Evolutionary conservation across 2,797 vertebrate species (phyloP).

Genomic region (Eulemur coronatus): DNA sequence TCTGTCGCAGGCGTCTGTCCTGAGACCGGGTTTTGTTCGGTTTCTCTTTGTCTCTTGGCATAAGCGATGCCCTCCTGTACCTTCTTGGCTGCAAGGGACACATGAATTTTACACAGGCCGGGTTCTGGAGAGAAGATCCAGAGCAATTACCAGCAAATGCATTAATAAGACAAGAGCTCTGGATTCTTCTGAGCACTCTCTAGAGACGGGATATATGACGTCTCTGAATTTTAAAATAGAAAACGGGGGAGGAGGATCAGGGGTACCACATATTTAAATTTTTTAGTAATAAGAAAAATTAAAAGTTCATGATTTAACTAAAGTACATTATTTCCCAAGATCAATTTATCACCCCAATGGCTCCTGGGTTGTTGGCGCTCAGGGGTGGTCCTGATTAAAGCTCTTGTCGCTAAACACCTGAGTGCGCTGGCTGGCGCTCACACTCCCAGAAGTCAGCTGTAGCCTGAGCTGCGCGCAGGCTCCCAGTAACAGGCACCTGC

Average conservation of each 20-base stretch:
- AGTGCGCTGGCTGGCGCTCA: fast-evolving
- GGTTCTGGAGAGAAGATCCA: background rate
- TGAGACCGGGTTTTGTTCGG: background rate
- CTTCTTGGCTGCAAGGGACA: background rate
- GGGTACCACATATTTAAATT: background rate
- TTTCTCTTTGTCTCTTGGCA: slow-evolving; percentile 20
- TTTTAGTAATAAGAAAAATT: slow-evolving; percentile 33
- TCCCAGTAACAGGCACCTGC: background rate
- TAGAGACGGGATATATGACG: background rate
- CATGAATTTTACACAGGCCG: background rate
- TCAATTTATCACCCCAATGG: background rate
- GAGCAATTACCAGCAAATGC: background rate
- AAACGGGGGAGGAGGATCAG: background rate
- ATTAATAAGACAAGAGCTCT: background rate
- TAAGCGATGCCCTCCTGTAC: background rate
- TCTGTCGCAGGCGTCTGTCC: background rate
- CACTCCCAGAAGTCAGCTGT: background rate
- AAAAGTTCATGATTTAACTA: background rate
- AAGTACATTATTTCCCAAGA: background rate
- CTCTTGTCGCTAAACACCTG: background rate
- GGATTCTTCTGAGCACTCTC: background rate
- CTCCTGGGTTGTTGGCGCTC: background rate
- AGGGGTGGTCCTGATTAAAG: background rate
- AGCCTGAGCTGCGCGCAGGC: fast-evolving
- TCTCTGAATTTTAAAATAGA: slow-evolving; percentile 20